Evolutionary conservation across 2,888 invertebrate species (phyloP), one percentile per base, ranked within the genome.

Genomic region (Pachycephus smyrnensis): DNA sequence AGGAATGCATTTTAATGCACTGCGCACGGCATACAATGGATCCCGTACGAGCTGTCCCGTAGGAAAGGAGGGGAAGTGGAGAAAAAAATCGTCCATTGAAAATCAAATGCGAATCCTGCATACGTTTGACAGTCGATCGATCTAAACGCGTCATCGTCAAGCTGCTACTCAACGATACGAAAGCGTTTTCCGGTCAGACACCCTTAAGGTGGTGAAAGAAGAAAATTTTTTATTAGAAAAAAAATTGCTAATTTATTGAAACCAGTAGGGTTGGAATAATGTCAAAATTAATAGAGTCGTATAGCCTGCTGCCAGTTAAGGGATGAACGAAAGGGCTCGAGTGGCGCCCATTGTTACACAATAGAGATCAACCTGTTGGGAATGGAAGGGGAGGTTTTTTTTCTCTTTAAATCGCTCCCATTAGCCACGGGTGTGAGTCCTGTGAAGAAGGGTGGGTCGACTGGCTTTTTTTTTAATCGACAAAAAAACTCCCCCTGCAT

Each of bases 1-100:
- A 81, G 81, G 81, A 86, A 85, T 80, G 77, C 82, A 75, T 85
- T 86, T 87, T 87, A 84, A 87, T 86, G 82, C 83, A 86, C 80
- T 85, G 80, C 75, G 78, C 68, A 23, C 73, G 36, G 69, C 36
- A 69, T 36, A 76, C 76, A 76, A 76, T 76, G 76, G 32, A 30
- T 71, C 71, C 32, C 32, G 33, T 33, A 33, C 3, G 33, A 33
- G 11, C 68, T 68, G 68, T 11, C 68, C 12, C 74, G 77, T 80
- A 79, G 74, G 76, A 76, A 68, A 37, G 33, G 71, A 68, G 77
- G 77, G 77, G 75, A 81, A 77, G 77, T 76, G 75, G 68, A 36
- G 32, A 77, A 77, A 77, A 76, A 77, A 73, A 30, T 80, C 73
- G 76, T 78, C 77, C 76, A 75, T 71, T 37, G 40, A 31, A 71